A percentile compares a stretch with the other conserved stretches of the same genome.
phyloP scores from a whole-genome alignment of 1,140 invertebrate species.

The Chlorops oryzae region DNA sequence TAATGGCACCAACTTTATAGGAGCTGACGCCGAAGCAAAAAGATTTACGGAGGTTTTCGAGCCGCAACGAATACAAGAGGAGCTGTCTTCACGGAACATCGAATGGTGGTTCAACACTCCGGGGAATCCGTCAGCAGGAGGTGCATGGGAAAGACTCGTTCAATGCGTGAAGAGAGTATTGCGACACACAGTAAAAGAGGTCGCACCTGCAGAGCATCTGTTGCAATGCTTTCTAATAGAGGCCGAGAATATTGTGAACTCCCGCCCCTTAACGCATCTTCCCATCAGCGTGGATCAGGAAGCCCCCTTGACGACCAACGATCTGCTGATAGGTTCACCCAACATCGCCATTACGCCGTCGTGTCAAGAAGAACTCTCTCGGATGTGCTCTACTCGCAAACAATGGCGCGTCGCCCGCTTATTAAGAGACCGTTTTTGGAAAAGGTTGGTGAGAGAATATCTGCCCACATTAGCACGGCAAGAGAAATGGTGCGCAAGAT shows the following conservation, averaged over 20 bases:
- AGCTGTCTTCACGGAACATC: slow-evolving; percentile 7
- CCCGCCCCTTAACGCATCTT: slow-evolving; percentile 26
- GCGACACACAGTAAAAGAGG: slow-evolving; percentile 13
- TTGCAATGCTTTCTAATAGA: slow-evolving; percentile 24
- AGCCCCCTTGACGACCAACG: slow-evolving; percentile 12
- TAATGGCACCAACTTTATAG: slow-evolving; percentile 16
- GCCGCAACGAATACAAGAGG: neutral
- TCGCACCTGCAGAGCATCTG: slow-evolving; percentile 21
- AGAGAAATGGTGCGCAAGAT: slow-evolving; percentile 3
- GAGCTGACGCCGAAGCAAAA: slow-evolving; percentile 3
- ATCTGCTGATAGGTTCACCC: slow-evolving; percentile 3
- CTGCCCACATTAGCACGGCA: slow-evolving; percentile 7
- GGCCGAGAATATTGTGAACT: slow-evolving; percentile 25
- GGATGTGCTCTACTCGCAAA: neutral
- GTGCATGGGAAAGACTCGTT: slow-evolving; percentile 30
- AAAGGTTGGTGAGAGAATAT: slow-evolving; percentile 11
- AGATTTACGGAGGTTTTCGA: slow-evolving; percentile 6
- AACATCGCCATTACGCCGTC: slow-evolving; percentile 1
- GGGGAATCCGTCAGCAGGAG: slow-evolving; percentile 12
- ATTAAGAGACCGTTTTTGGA: slow-evolving; percentile 13
- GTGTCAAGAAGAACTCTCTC: neutral
- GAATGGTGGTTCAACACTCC: slow-evolving; percentile 11
- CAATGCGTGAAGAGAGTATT: slow-evolving; percentile 24
- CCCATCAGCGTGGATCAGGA: slow-evolving; percentile 25
- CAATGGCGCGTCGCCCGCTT: slow-evolving; percentile 5